A percentile compares a stretch with the other conserved stretches of the same genome.
These are phyloP conservation scores for Trissolcus japonicus DNA, from an alignment of 2,888 invertebrate species.

Conservation along the genomic window DNA sequence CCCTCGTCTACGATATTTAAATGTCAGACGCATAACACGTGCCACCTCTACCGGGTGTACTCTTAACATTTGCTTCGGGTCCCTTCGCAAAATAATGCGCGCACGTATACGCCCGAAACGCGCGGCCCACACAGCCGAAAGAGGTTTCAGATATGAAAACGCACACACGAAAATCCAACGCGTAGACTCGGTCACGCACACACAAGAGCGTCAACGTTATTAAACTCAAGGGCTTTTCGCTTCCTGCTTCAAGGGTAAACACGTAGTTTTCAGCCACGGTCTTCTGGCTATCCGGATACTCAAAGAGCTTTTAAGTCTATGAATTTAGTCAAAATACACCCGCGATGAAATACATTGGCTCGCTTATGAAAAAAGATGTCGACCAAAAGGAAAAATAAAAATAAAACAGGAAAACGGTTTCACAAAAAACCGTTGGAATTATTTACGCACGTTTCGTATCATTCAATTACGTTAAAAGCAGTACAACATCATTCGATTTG, in stretches of 20 bases:
- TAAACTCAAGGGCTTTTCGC: conserved; percentile 69
- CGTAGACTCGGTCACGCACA: conserved; percentile 38
- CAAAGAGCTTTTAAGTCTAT: conserved; percentile 59
- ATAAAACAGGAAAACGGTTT: conserved; percentile 16
- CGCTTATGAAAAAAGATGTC: conserved; percentile 51
- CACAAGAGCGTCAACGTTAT: conserved; percentile 63
- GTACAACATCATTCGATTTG: neutral
- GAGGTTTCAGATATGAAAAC: conserved; percentile 26
- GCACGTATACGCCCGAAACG: conserved; percentile 10
- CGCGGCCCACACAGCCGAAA: neutral
- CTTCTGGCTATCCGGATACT: conserved; percentile 57
- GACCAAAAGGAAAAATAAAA: neutral
- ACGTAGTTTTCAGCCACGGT: conserved; percentile 58
- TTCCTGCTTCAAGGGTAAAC: conserved; percentile 66
- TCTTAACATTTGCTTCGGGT: conserved; percentile 64
- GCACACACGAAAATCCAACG: conserved; percentile 31
- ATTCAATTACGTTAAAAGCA: conserved; percentile 48
- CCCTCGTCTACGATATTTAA: conserved; percentile 72
- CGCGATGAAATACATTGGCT: conserved; percentile 43
- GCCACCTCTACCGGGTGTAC: conserved; percentile 63
- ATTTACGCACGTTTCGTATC: conserved; percentile 24
- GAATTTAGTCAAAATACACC: conserved; percentile 53
- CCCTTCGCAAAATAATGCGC: conserved; percentile 44
- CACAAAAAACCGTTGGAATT: conserved; percentile 36
- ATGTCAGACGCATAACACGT: conserved; percentile 74